These are phyloP conservation scores for Ramazzottius varieornatus DNA, from an alignment of 2,888 invertebrate genomes.

Conservation along the genomic window DNA sequence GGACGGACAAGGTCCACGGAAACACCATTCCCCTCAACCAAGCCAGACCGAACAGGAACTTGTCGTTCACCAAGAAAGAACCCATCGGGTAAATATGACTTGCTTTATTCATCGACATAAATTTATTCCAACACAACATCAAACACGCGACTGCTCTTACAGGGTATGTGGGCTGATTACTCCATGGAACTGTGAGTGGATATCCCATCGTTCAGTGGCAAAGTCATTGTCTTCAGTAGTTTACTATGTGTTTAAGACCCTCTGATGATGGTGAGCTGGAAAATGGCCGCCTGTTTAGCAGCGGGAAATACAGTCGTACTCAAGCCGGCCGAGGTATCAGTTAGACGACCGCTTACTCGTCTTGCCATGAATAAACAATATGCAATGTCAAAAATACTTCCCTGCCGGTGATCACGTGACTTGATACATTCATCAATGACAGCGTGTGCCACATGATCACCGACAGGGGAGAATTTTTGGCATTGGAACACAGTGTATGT, in stretches of 20 bases:
- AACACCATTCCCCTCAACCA: constrained; percentile 68
- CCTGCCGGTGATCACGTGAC: too few species aligned
- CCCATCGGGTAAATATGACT: constrained; percentile 44
- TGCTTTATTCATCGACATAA: too few species aligned
- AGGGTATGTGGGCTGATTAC: constrained; percentile 72
- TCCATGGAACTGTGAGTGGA: constrained; percentile 53
- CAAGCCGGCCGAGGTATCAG: constrained; percentile 65
- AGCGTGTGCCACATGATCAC: too few species aligned
- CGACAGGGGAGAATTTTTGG: too few species aligned
- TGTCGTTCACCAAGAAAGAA: constrained; percentile 62
- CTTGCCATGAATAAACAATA: too few species aligned
- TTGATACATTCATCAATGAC: too few species aligned
- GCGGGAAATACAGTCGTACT: constrained; percentile 87
- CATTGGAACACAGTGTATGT: too few species aligned
- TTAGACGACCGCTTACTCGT: too few species aligned
- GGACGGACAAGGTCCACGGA: constrained; percentile 85
- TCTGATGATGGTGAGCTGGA: constrained; percentile 94
- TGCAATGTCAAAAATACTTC: too few species aligned
- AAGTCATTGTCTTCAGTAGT: background rate
- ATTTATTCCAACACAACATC: too few species aligned
- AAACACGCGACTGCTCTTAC: too few species aligned
- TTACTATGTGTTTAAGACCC: constrained; percentile 31
- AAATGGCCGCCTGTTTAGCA: constrained; percentile 86
- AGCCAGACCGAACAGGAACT: constrained; percentile 63
- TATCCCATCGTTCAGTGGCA: background rate